A percentile compares a stretch with the other conserved stretches of the same genome.
These are phyloP conservation scores for Aphodius granarius DNA, from an alignment of 2,888 invertebrate genomes.

Conservation along the genomic window DNA sequence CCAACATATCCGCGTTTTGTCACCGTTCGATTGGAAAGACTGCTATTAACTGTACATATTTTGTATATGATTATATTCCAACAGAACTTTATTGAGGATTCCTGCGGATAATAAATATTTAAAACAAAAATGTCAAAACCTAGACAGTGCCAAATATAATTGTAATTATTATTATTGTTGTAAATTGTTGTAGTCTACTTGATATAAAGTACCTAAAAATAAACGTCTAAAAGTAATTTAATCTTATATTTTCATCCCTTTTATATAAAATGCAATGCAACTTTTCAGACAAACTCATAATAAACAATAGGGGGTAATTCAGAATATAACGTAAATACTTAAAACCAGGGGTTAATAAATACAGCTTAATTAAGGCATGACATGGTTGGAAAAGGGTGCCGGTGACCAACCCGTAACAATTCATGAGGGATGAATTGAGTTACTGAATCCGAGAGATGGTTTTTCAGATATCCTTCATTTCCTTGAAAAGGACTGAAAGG, in stretches of 20 bases:
- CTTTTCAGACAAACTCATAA: not conserved
- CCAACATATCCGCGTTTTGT: not conserved
- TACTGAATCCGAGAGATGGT: not conserved
- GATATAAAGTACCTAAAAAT: not conserved
- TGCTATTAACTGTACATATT: not conserved
- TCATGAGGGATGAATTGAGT: not conserved
- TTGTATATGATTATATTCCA: too few relatives aligned
- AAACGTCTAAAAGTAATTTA: not conserved
- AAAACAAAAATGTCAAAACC: not conserved
- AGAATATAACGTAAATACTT: not conserved
- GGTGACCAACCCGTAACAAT: not conserved
- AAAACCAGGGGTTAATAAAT: not conserved
- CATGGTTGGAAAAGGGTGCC: not conserved
- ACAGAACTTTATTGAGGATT: not conserved
- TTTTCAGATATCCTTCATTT: not conserved
- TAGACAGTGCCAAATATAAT: not conserved
- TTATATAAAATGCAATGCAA: not conserved
- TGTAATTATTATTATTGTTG: not conserved
- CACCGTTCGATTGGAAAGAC: not conserved
- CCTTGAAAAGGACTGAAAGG: not conserved
- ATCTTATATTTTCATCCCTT: not conserved
- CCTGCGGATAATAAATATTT: not conserved
- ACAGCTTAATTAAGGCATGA: not conserved
- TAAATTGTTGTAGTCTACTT: too few relatives aligned
- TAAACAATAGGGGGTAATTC: not conserved